Evolutionary conservation across 2,113 vertebrate genomes (phyloP).

Genomic region (Nyctereutes procyonoides): DNA sequence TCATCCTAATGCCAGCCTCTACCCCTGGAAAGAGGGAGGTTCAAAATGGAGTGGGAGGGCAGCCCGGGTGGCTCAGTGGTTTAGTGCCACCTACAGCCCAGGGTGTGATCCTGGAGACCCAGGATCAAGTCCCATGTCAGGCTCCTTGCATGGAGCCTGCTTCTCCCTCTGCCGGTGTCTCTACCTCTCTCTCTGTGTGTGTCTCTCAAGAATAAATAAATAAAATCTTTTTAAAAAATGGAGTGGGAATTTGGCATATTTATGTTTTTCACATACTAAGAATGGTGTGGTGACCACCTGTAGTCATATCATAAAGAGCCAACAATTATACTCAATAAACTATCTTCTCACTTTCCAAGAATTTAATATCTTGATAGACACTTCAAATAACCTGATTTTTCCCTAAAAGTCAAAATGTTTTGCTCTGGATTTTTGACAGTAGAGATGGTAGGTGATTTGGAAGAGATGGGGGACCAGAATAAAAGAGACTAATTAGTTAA

Average conservation of each 20-base stretch:
- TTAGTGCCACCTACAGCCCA: no score
- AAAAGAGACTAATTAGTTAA: conserved; percentile 22
- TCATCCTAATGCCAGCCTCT: conserved; percentile 29
- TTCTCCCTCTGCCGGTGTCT: no score
- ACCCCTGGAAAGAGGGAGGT: neutral
- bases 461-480: conserved; percentile 23
- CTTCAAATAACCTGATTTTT: neutral
- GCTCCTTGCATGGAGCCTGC: no score
- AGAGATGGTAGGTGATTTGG: neutral
- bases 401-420: neutral
- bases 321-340: neutral
- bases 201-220: no score
- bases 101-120: no score
- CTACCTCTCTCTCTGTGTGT: no score
- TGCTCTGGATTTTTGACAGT: conserved; percentile 27
- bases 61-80: no score
- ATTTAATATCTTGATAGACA: conserved; percentile 8
- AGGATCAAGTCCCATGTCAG: no score
- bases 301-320: neutral
- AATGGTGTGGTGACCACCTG: neutral
- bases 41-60: neutral
- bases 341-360: neutral
- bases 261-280: conserved; percentile 5
- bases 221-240: neutral
- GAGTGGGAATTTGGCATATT: neutral